Evolutionary conservation across 2,888 invertebrate species (phyloP), one percentile per base, ranked within the genome.

Genomic region (Dysmachus trigonus): DNA sequence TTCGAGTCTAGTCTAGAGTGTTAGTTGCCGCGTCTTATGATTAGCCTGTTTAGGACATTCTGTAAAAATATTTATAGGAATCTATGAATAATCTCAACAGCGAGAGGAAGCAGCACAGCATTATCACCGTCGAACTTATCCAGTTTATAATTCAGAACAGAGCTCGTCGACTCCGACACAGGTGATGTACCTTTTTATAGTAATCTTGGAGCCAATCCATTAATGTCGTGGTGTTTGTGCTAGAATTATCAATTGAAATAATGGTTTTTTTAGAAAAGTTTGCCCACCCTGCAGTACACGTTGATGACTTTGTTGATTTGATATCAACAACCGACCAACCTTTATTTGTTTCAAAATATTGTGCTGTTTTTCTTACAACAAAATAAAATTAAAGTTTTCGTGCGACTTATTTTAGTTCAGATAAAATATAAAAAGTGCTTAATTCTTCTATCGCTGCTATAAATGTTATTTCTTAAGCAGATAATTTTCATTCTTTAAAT

Each of bases 61-160:
- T 18, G 35, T n/a, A 15, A n/a, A 33, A 73, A 31, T 18, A 73
- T 33, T 31, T 73, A 2, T 30, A 33, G 30, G 31, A 62, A 81
- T 53, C 30, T 18, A 73, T 84, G 72, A 73, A 84, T 72, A 73
- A 27, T 30, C 13, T 10, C 62, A 51, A 62, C 88, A 90, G 90
- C 87, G 90, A 90, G 87, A 89, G 90, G 85, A 90, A 91, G 89
- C n/a, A 22, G 1, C 53, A 22, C 5, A 91, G 91, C 89, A 89
- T 92, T 88, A 92, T 92, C 88, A 91, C 91, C 86, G 90, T 92
- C 79, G 92, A 92, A 86, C 89, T 92, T 81, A 91, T 92, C 88
- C 92, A 92, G 90, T 92, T 92, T 88, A 92, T 92, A 89, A 92
- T 92, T 89, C 91, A 92, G 90, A 91, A 90, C 89, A 91, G 92